A percentile compares a stretch with the other conserved stretches of the same genome.
These are phyloP conservation scores for Semotilus atromaculatus DNA, from an alignment of 2,797 vertebrate species.

Conservation along the genomic window DNA sequence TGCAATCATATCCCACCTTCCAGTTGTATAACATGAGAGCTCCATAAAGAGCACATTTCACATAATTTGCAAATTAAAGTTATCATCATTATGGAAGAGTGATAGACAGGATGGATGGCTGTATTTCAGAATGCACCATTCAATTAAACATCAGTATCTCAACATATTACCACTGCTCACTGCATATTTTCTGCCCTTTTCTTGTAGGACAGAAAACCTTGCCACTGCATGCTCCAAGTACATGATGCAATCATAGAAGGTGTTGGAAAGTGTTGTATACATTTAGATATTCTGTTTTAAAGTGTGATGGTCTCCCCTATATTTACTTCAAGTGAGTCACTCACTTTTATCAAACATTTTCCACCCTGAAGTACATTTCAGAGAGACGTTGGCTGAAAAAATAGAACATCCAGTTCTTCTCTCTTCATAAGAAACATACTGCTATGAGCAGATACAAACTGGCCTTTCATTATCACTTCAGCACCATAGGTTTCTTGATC, in stretches of 20 bases:
- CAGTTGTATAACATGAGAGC: neutral
- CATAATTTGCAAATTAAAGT: neutral
- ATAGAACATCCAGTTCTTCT: neutral
- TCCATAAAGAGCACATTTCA: neutral
- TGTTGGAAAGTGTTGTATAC: neutral
- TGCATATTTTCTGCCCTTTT: too few species aligned
- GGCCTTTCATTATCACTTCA: neutral
- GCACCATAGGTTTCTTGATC: neutral
- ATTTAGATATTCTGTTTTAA: neutral
- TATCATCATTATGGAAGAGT: slow-evolving; percentile 9
- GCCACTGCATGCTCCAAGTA: slow-evolving; percentile 8
- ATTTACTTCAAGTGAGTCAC: neutral
- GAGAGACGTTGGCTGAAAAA: neutral
- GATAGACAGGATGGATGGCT: neutral
- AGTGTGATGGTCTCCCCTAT: neutral
- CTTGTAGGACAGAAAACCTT: neutral
- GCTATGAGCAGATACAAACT: neutral
- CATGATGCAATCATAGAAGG: neutral
- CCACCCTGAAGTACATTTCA: slow-evolving; percentile 1
- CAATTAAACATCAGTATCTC: slow-evolving; percentile 22
- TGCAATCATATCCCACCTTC: neutral
- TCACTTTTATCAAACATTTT: slow-evolving; percentile 4
- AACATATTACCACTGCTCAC: neutral
- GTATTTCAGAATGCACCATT: slow-evolving; percentile 3
- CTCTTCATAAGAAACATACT: neutral